phyloP scores from a whole-genome alignment of 2,888 invertebrate species.

The Xestia rhomboidea region DNA sequence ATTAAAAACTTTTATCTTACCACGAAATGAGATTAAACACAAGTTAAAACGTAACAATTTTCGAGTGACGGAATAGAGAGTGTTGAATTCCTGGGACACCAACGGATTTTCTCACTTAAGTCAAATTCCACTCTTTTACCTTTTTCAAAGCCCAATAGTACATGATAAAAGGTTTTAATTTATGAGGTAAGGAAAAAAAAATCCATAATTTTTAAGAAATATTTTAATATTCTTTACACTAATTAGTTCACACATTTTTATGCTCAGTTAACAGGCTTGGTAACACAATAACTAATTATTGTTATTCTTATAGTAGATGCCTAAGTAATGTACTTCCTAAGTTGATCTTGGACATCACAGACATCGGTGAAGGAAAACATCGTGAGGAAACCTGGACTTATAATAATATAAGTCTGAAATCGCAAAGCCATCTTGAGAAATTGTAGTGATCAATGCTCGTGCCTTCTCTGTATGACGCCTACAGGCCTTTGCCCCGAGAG shows the following conservation, averaged over 20 bases:
- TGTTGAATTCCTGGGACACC: slow-evolving; percentile 35
- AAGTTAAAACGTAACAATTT: slow-evolving; percentile 25
- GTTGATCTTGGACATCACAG: no score
- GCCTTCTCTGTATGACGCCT: background rate
- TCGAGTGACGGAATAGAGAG: slow-evolving; percentile 8
- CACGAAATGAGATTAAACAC: slow-evolving; percentile 23
- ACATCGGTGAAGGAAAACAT: no score
- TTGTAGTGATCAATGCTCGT: background rate
- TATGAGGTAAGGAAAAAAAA: background rate
- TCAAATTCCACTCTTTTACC: slow-evolving; percentile 16
- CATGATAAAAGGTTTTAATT: background rate
- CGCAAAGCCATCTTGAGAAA: background rate
- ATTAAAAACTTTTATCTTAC: background rate
- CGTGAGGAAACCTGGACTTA: no score
- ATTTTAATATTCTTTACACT: background rate
- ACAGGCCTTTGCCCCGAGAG: no score
- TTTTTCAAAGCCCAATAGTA: background rate
- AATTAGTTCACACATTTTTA: background rate
- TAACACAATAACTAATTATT: background rate
- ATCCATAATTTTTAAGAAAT: background rate
- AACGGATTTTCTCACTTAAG: slow-evolving; percentile 32
- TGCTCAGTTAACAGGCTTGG: background rate
- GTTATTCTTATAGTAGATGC: background rate
- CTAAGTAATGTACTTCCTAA: no score
- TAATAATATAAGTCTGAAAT: no score